These are phyloP conservation scores for Enteromius afrohamiltoni DNA, from an alignment of 2,797 vertebrate genomes.

Conservation along the genomic window DNA sequence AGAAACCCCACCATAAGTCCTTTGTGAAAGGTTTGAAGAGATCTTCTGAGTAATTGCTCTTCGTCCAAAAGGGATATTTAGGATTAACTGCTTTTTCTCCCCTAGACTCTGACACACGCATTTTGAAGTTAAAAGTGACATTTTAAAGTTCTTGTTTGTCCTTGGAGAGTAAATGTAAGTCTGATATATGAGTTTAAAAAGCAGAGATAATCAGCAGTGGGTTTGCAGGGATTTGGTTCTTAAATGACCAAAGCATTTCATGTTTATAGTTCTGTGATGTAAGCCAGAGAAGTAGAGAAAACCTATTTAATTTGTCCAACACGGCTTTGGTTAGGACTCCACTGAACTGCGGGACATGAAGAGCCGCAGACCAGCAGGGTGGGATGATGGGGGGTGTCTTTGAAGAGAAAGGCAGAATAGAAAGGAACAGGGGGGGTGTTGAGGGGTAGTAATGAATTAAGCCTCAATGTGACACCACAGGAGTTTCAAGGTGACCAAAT, in stretches of 20 bases:
- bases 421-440: constrained; percentile 37
- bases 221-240: constrained; percentile 58
- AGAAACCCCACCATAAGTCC: too few species aligned
- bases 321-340: constrained; percentile 82
- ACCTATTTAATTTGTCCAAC: constrained; percentile 85
- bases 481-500: constrained; percentile 73
- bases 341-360: constrained; percentile 61
- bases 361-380: constrained; percentile 17
- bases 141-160: constrained; percentile 42
- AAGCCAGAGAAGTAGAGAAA: constrained; percentile 82
- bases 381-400: constrained; percentile 67
- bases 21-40: neutral
- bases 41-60: neutral
- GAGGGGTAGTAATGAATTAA: constrained; percentile 72
- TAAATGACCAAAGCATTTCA: constrained; percentile 77
- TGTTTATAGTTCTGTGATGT: constrained; percentile 78
- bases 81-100: neutral
- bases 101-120: constrained; percentile 15
- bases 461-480: constrained; percentile 76
- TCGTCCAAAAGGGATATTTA: neutral
- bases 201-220: constrained; percentile 76
- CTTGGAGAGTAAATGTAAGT: constrained; percentile 58
- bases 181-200: constrained; percentile 80
- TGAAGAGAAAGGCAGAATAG: constrained; percentile 66
- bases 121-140: constrained; percentile 5